Conservation (phyloP, 2,797 vertebrate species). For the Sylvilagus floridanus region DNA sequence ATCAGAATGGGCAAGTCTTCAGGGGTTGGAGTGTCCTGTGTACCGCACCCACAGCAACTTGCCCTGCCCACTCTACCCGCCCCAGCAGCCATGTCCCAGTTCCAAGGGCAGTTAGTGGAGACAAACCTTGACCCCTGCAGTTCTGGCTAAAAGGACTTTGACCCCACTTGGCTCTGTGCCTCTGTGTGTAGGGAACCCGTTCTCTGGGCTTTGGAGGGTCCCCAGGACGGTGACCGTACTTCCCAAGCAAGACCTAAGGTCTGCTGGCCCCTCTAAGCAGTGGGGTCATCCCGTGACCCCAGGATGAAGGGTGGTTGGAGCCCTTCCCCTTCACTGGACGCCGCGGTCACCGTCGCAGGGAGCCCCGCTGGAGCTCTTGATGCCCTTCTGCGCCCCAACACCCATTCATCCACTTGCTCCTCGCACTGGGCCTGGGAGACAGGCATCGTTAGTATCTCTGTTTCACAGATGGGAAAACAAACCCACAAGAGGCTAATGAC, state of each 20-base stretch:
- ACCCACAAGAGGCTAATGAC: conserved; percentile 20
- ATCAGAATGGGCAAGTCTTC: neutral
- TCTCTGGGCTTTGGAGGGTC: neutral
- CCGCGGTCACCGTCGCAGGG: neutral
- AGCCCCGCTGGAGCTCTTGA: neutral
- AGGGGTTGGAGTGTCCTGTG: neutral
- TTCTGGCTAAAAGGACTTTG: neutral
- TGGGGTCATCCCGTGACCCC: neutral
- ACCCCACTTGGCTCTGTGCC: neutral
- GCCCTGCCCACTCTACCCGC: too few relatives aligned
- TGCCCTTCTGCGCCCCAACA: neutral
- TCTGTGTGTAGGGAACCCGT: neutral
- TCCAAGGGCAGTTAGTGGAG: neutral
- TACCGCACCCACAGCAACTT: neutral
- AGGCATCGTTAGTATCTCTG: neutral
- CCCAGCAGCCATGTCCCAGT: neutral
- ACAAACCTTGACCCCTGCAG: neutral
- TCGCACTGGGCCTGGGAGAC: conserved; percentile 18
- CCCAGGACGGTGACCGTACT: neutral
- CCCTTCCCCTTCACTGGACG: neutral
- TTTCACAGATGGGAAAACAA: conserved; percentile 69
- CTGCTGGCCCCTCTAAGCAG: neutral
- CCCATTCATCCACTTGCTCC: neutral
- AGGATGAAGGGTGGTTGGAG: neutral
- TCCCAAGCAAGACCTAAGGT: neutral